Evolutionary conservation across 1,140 invertebrate species (phyloP).

Genomic region (Oppia nitens): DNA sequence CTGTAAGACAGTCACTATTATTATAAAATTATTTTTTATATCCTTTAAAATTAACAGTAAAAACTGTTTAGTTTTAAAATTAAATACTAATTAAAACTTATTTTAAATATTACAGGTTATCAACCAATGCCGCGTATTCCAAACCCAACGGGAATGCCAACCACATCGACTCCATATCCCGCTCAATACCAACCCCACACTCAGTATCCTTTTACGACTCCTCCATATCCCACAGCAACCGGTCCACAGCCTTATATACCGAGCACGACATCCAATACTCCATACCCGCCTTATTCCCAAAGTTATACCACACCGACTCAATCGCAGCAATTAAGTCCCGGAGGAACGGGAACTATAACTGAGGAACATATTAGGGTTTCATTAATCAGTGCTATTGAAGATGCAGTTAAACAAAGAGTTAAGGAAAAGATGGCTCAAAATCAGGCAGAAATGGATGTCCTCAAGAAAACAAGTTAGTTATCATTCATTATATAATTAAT

Average conservation of each 20-base stretch:
- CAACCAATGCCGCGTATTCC: slow-evolving; percentile 14
- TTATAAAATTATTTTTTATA: no score
- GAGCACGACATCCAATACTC: slow-evolving; percentile 30
- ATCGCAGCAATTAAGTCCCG: slow-evolving; percentile 3
- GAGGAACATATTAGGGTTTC: slow-evolving; percentile 89
- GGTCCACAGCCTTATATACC: slow-evolving; percentile 21
- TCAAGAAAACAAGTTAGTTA: slow-evolving; percentile 47
- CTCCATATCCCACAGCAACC: slow-evolving; percentile 16
- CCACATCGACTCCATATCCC: slow-evolving; percentile 20
- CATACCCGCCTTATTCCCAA: slow-evolving; percentile 16
- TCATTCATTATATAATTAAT: no score
- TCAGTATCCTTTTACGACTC: slow-evolving; percentile 28
- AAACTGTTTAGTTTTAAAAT: no score
- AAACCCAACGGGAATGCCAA: slow-evolving; percentile 9
- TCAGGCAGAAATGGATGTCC: slow-evolving; percentile 75
- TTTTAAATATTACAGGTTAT: no score
- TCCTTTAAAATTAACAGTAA: no score
- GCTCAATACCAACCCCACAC: slow-evolving; percentile 40
- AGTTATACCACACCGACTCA: slow-evolving; percentile 12
- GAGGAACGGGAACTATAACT: slow-evolving; percentile 56
- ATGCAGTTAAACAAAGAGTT: slow-evolving; percentile 68
- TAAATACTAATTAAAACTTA: no score
- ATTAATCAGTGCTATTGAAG: slow-evolving; percentile 79
- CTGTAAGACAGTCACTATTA: no score
- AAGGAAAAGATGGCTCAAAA: slow-evolving; percentile 69